These are phyloP conservation scores for Loriculus beryllinus DNA, from an alignment of 2,797 vertebrate genomes.

Conservation along the genomic window DNA sequence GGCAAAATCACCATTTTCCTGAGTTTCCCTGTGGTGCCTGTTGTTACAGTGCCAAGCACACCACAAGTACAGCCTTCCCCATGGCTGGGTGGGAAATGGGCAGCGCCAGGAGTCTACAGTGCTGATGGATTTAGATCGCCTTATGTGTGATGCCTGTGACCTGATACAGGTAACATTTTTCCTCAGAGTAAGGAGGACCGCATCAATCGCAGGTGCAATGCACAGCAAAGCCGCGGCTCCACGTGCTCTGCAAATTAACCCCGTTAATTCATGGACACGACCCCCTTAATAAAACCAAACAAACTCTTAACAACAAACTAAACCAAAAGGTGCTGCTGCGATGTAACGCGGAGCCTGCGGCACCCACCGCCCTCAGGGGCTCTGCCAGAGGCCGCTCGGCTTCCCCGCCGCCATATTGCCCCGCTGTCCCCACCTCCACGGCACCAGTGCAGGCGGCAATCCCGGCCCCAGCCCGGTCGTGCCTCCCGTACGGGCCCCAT, in stretches of 20 bases:
- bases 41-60: neutral
- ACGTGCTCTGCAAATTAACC: neutral
- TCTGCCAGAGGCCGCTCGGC: accelerated
- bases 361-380: accelerated
- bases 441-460: neutral
- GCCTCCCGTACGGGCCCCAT: neutral
- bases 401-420: neutral
- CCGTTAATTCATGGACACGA: neutral
- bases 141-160: accelerated
- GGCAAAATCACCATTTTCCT: accelerated
- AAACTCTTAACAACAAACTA: neutral
- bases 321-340: neutral
- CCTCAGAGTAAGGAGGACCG: accelerated
- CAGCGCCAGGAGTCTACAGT: neutral
- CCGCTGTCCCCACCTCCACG: too few relatives aligned
- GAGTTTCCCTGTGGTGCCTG: neutral
- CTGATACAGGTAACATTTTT: accelerated
- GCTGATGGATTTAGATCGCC: accelerated
- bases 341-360: accelerated
- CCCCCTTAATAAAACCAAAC: neutral
- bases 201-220: accelerated
- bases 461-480: too few relatives aligned
- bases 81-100: accelerated
- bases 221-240: neutral
- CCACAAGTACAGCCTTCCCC: neutral